A percentile compares a stretch with the other conserved stretches of the same genome.
phyloP scores from a whole-genome alignment of 2,888 invertebrate genomes.

The Nymphalis c-album region DNA sequence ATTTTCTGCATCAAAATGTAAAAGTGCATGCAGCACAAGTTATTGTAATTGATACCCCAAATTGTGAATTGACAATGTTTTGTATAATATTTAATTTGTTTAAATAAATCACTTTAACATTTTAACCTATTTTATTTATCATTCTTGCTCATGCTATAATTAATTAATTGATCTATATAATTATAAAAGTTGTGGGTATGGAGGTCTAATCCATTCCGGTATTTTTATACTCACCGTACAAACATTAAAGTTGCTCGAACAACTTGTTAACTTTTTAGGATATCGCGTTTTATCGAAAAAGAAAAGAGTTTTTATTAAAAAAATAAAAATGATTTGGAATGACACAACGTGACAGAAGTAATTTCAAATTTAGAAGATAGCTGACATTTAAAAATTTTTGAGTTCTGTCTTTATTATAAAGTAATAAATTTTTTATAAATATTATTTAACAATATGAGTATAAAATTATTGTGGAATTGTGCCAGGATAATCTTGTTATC shows the following conservation, averaged over 20 bases:
- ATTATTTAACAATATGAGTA: slow-evolving; percentile 53
- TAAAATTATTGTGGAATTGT: slow-evolving; percentile 72
- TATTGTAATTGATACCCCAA: slow-evolving; percentile 31
- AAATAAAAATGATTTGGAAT: background rate
- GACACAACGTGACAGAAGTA: slow-evolving; percentile 12
- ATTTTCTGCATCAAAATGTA: slow-evolving; percentile 42
- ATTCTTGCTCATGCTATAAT: too few relatives aligned
- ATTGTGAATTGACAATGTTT: slow-evolving; percentile 9
- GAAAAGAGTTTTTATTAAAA: slow-evolving; percentile 6
- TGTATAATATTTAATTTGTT: background rate
- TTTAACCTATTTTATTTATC: too few relatives aligned
- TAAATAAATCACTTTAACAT: background rate
- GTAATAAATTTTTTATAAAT: slow-evolving; percentile 32
- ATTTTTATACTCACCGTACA: too few relatives aligned
- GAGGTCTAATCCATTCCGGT: too few relatives aligned
- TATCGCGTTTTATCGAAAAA: background rate
- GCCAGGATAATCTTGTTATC: slow-evolving; percentile 66
- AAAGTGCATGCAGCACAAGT: slow-evolving; percentile 55
- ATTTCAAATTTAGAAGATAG: slow-evolving; percentile 57
- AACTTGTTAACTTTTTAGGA: too few relatives aligned
- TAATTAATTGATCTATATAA: too few relatives aligned
- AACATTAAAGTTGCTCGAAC: too few relatives aligned
- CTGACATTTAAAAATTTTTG: slow-evolving; percentile 10
- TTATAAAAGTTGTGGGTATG: too few relatives aligned
- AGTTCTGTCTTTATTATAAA: slow-evolving; percentile 30